Conservation (phyloP, 2,113 vertebrate species). For the Poecilia latipinna region DNA sequence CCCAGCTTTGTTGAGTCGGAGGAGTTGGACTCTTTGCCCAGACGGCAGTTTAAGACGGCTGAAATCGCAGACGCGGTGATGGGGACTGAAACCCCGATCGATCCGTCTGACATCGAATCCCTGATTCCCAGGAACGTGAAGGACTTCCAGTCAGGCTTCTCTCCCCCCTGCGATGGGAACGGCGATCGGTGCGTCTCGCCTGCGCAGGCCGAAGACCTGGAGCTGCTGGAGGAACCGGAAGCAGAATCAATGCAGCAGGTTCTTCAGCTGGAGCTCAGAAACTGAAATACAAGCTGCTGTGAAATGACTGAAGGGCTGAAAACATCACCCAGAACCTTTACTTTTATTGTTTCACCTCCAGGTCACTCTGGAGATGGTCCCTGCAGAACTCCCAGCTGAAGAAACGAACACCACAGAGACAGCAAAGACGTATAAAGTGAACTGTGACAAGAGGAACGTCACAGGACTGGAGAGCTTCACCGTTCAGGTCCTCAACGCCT, state of each 20-base stretch:
- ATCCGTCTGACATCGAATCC: conserved; percentile 77
- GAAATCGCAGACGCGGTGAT: conserved; percentile 86
- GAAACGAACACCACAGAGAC: conserved; percentile 86
- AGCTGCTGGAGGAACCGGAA: conserved; percentile 20
- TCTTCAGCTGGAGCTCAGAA: background rate
- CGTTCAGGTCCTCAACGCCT: conserved; percentile 89
- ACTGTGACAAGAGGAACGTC: conserved; percentile 88
- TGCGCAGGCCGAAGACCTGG: conserved; percentile 7
- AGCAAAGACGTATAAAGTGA: conserved; percentile 88
- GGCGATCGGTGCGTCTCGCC: conserved; percentile 48
- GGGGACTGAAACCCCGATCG: conserved; percentile 74
- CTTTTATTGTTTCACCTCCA: conserved; percentile 1
- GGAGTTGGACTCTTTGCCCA: conserved; percentile 45
- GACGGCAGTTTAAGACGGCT: conserved; percentile 80
- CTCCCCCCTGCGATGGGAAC: conserved; percentile 68
- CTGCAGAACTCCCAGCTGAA: conserved; percentile 55
- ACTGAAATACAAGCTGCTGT: background rate
- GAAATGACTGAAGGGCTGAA: background rate
- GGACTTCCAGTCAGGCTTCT: conserved; percentile 61
- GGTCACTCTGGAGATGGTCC: conserved; percentile 74
- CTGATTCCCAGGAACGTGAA: conserved; percentile 82
- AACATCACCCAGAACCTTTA: too few relatives aligned
- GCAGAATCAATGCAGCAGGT: conserved; percentile 61
- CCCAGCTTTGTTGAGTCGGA: conserved; percentile 71
- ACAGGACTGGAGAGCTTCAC: conserved; percentile 78